phyloP scores from a whole-genome alignment of 1,140 invertebrate species.

The Meloidogyne floridensis region DNA sequence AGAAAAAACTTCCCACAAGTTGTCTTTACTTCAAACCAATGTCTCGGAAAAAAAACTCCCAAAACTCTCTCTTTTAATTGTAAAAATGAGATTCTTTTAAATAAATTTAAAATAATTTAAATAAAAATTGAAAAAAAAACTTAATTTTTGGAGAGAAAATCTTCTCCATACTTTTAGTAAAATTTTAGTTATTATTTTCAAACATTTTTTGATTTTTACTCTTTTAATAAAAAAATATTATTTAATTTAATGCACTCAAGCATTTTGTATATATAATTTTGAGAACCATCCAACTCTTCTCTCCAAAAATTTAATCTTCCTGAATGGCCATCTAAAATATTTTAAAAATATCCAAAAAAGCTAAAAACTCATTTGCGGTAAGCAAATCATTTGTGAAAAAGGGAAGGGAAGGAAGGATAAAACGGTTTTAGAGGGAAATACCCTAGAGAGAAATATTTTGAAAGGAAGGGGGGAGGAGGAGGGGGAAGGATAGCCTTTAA shows the following conservation, averaged over 20 bases:
- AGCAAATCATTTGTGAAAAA: background rate
- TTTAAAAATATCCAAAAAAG: background rate
- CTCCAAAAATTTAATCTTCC: background rate
- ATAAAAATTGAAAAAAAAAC: too few relatives aligned
- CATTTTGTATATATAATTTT: background rate
- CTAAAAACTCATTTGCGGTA: background rate
- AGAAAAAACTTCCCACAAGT: too few relatives aligned
- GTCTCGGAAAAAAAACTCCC: too few relatives aligned
- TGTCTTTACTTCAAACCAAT: too few relatives aligned
- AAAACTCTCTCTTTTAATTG: too few relatives aligned
- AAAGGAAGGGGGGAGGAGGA: background rate
- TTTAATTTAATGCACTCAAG: background rate
- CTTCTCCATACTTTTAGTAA: too few relatives aligned
- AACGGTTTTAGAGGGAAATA: background rate
- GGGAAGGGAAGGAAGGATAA: background rate
- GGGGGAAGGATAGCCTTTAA: too few relatives aligned
- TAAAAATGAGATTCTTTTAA: too few relatives aligned
- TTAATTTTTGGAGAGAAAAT: too few relatives aligned
- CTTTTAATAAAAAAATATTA: background rate
- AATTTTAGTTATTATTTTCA: too few relatives aligned
- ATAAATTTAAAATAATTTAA: too few relatives aligned
- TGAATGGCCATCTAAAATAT: constrained; percentile 1
- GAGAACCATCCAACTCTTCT: background rate
- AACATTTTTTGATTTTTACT: too few relatives aligned
- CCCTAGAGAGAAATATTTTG: constrained; percentile 1